phyloP scores from a whole-genome alignment of 2,797 vertebrate species.

The Agapornis canus region DNA sequence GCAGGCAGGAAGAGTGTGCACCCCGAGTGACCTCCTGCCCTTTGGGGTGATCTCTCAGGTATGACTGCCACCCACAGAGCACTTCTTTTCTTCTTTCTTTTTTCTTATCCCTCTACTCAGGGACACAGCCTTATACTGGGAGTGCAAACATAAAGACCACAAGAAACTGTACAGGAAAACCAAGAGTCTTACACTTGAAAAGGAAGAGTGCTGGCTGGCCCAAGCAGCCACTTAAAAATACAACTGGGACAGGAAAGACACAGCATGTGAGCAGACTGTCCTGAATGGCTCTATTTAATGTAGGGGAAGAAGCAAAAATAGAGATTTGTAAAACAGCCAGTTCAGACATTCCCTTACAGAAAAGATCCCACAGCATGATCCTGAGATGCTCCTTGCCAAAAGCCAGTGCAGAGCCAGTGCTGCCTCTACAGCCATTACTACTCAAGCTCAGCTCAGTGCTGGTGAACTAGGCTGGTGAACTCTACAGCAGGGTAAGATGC shows the following conservation, averaged over 20 bases:
- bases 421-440: neutral
- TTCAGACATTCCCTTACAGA: neutral
- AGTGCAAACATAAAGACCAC: neutral
- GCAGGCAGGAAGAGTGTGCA: neutral
- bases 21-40: neutral
- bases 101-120: neutral
- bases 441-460: neutral
- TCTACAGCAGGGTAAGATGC: neutral
- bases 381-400: neutral
- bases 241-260: neutral
- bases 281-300: neutral
- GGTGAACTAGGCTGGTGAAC: neutral
- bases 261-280: neutral
- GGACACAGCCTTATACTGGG: neutral
- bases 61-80: neutral
- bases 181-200: neutral
- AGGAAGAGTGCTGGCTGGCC: neutral
- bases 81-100: neutral
- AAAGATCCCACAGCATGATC: neutral
- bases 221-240: neutral
- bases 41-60: neutral
- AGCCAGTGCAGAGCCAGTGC: rapidly evolving
- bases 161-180: neutral
- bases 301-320: neutral
- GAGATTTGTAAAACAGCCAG: neutral